A percentile compares a stretch with the other conserved stretches of the same genome.
Evolutionary conservation across 2,797 vertebrate species (phyloP).

Genomic region (Myripristis murdjan): DNA sequence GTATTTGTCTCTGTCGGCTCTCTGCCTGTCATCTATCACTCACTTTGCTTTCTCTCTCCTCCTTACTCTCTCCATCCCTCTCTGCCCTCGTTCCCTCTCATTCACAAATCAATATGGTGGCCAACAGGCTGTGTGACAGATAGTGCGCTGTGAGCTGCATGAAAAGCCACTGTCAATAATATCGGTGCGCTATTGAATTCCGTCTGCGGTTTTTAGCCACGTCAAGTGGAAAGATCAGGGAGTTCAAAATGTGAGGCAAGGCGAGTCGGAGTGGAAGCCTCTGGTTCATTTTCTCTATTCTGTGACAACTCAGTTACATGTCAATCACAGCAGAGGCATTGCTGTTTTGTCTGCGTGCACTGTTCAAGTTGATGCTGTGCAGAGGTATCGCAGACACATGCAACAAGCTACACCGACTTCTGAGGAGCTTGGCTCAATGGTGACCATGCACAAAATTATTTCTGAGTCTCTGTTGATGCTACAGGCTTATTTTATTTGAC

Average conservation of each 20-base stretch:
- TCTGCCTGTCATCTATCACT: conserved; percentile 26
- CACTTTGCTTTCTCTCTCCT: conserved; percentile 10
- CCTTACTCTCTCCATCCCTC: conserved; percentile 39
- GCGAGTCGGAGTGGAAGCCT: conserved; percentile 70
- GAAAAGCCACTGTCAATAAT: conserved; percentile 76
- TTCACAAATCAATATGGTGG: conserved; percentile 74
- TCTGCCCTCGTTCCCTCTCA: conserved; percentile 52
- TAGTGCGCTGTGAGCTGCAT: conserved; percentile 69
- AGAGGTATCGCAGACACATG: conserved; percentile 4
- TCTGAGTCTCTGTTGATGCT: no score
- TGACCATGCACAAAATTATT: no score
- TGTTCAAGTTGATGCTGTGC: conserved; percentile 28
- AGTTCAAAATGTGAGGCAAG: conserved; percentile 75
- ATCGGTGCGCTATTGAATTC: conserved; percentile 67
- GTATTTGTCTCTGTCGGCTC: conserved; percentile 30
- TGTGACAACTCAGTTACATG: conserved; percentile 41
- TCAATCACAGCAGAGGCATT: conserved; percentile 43
- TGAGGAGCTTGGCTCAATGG: conserved; percentile 12
- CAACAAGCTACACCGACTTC: neutral
- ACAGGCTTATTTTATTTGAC: no score
- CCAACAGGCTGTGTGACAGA: conserved; percentile 75
- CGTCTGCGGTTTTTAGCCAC: conserved; percentile 64
- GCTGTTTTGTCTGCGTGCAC: conserved; percentile 48
- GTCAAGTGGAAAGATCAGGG: conserved; percentile 72
- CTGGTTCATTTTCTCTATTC: conserved; percentile 38